Evolutionary conservation across 2,113 vertebrate genomes (phyloP).

Genomic region (Macrotis lagotis): DNA sequence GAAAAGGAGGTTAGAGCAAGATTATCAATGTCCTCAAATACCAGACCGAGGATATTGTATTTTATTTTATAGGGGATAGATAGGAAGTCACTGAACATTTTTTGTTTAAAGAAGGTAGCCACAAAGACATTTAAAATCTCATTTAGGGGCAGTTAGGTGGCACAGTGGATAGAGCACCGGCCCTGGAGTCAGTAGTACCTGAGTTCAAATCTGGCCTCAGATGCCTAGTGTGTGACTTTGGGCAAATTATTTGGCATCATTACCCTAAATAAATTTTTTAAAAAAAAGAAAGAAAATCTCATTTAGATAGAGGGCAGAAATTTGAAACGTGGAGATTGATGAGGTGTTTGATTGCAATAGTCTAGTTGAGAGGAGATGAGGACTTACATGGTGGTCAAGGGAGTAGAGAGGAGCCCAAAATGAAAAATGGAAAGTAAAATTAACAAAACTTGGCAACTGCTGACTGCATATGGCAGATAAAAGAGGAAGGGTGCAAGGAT

Average conservation of each 20-base stretch:
- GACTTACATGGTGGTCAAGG: neutral
- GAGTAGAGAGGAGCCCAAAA: neutral
- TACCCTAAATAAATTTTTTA: no score
- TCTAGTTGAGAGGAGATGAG: neutral
- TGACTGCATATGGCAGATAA: neutral
- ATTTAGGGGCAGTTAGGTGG: neutral
- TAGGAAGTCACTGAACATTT: neutral
- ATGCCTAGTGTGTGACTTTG: no score
- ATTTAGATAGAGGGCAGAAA: neutral
- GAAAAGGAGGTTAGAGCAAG: neutral
- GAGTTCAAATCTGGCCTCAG: no score
- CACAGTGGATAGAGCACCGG: no score
- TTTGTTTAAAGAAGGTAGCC: neutral
- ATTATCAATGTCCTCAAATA: neutral
- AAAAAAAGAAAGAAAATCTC: no score
- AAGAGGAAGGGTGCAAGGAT: neutral
- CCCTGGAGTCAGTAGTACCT: no score
- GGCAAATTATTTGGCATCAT: no score
- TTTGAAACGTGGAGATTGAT: neutral
- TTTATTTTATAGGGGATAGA: neutral
- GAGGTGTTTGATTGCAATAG: accelerated
- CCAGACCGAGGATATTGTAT: neutral
- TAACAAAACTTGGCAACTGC: neutral
- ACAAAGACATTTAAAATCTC: neutral
- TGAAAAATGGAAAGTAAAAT: neutral